Conservation (phyloP, 2,888 invertebrate genomes). For the Vandiemenella viatica region DNA sequence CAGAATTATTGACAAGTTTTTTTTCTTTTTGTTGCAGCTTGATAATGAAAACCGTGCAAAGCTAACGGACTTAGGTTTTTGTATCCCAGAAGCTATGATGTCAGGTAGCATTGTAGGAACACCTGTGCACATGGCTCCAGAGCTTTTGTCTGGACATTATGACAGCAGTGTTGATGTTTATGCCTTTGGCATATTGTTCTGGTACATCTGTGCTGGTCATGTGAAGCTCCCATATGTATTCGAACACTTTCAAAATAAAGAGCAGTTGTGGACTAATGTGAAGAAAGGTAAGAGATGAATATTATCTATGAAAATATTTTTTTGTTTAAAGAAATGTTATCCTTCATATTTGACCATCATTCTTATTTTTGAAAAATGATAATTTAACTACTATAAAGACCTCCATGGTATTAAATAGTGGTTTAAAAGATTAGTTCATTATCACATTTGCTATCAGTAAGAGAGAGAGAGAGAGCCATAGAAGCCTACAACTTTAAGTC, state of each 20-base stretch:
- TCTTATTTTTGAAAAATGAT: too few relatives aligned
- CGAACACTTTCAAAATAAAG: conserved; percentile 71
- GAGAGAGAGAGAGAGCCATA: too few relatives aligned
- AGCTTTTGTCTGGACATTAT: conserved; percentile 64
- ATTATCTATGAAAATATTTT: conserved; percentile 6
- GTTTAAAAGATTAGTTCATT: too few relatives aligned
- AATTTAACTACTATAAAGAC: too few relatives aligned
- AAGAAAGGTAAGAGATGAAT: conserved; percentile 52
- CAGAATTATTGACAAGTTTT: neutral
- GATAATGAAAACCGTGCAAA: conserved; percentile 58
- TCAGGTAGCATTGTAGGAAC: conserved; percentile 78
- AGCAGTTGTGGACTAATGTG: conserved; percentile 72
- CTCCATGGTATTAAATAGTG: too few relatives aligned
- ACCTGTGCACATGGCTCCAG: conserved; percentile 86
- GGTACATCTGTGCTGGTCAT: conserved; percentile 78
- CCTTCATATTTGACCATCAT: too few relatives aligned
- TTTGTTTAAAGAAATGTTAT: too few relatives aligned
- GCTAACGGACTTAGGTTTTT: conserved; percentile 78
- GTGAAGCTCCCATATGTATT: conserved; percentile 63
- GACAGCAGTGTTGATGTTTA: conserved; percentile 76
- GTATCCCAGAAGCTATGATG: conserved; percentile 80
- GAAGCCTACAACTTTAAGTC: too few relatives aligned
- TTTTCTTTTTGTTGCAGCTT: conserved; percentile 30
- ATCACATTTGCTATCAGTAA: too few relatives aligned
- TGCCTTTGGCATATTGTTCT: conserved; percentile 78